Conservation (phyloP, 2,888 invertebrate species). For the Mallateleia sp. region DNA sequence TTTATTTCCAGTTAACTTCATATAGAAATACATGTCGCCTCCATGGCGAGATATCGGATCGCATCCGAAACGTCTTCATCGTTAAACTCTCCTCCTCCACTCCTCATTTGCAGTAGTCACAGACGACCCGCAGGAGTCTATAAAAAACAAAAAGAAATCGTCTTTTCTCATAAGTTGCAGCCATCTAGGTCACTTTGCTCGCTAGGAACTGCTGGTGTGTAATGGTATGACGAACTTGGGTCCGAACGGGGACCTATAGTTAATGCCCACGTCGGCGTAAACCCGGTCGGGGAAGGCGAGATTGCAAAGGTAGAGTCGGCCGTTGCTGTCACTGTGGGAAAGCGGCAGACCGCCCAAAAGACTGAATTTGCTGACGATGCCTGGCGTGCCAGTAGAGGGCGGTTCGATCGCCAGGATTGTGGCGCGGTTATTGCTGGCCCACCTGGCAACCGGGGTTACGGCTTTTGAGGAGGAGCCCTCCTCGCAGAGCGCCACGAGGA, state of each 20-base stretch:
- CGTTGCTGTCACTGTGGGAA: constrained; percentile 91
- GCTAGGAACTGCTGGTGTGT: constrained; percentile 90
- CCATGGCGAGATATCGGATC: constrained; percentile 39
- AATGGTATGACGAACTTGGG: constrained; percentile 95
- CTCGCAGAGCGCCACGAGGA: constrained; percentile 91
- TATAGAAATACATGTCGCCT: constrained; percentile 40
- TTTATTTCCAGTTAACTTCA: constrained; percentile 48
- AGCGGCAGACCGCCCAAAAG: constrained; percentile 94
- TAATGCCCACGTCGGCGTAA: constrained; percentile 94
- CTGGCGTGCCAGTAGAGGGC: constrained; percentile 92
- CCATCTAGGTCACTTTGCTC: too few species aligned
- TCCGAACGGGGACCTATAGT: constrained; percentile 96
- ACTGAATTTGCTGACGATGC: constrained; percentile 92
- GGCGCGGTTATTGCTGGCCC: constrained; percentile 93
- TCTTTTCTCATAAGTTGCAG: too few species aligned
- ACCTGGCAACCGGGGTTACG: constrained; percentile 91
- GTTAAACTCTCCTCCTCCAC: too few species aligned
- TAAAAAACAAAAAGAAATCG: too few species aligned
- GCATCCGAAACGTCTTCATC: too few species aligned
- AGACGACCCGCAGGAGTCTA: too few species aligned
- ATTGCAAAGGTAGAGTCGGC: constrained; percentile 96
- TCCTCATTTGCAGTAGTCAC: too few species aligned
- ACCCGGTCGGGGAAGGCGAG: constrained; percentile 95
- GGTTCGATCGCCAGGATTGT: constrained; percentile 95
- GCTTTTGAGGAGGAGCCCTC: constrained; percentile 89